Evolutionary conservation across 2,113 vertebrate genomes (phyloP).

Genomic region (Ceyx cyanopectus): DNA sequence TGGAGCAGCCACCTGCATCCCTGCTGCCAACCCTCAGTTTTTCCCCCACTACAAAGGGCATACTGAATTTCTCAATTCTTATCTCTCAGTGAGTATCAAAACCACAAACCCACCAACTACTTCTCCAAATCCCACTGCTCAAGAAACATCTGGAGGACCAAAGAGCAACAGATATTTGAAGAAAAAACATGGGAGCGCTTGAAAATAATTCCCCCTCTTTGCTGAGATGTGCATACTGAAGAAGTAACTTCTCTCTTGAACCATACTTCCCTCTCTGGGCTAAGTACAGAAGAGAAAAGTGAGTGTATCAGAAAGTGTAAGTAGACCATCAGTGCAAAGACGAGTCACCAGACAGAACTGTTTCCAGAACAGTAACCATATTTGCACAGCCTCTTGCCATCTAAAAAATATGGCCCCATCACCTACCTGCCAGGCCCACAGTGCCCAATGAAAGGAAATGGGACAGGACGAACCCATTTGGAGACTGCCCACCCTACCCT

Average conservation of each 20-base stretch:
- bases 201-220: background rate
- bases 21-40: background rate
- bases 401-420: background rate
- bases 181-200: background rate
- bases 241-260: background rate
- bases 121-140: background rate
- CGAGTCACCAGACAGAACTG: background rate
- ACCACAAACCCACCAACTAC: background rate
- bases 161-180: background rate
- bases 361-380: background rate
- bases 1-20: background rate
- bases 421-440: background rate
- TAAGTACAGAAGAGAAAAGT: background rate
- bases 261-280: background rate
- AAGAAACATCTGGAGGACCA: background rate
- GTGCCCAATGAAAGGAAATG: background rate
- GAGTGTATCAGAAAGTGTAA: background rate
- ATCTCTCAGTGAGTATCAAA: background rate
- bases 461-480: background rate
- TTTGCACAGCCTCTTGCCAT: background rate
- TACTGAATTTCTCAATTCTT: background rate
- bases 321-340: background rate
- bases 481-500: background rate
- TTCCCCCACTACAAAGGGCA: fast-evolving
- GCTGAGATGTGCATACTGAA: background rate